Evolutionary conservation across 2,888 invertebrate species (phyloP), one percentile per base, ranked within the genome.

Genomic region (Lepidochrysops patricia): DNA sequence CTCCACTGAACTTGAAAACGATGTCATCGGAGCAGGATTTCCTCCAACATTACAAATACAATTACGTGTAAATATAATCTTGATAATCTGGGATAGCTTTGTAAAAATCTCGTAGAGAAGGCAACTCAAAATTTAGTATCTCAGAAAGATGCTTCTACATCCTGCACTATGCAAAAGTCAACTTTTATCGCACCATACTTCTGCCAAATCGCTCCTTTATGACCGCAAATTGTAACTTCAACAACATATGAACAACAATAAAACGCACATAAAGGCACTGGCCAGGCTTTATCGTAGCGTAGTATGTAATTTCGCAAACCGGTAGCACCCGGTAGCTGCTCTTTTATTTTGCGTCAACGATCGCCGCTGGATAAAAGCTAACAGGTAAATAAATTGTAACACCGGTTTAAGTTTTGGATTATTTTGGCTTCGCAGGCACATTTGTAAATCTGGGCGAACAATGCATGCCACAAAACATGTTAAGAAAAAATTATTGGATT

Each of bases 1-100:
- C 32, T 34, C 25, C 58, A 49, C 13, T 27, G 15, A 43, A 15
- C 15, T 43, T 15, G 15, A 43, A 43, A 43, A 19, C 43, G 13
- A 58, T 61, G 23, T 59, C 52, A 19, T 32, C 50, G 29, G 32
- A 23, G 43, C 25, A 25, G 6, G 26, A 37, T 37, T 37, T 60
- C 48, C 57, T 48, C 4, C n/a, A 37, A 3, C 7, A 43, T 43
- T 43, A 43, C 0, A 15, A 43, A 19, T 9, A n/a, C n/a, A n/a
- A 9, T 43, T 19, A 43, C 9, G 7, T 43, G 9, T 23, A 7
- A 4, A 19, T 7, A 37, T 6, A n/a, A 32, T 6, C n/a, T 15
- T 37, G 6, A 5, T 15, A 13, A 5, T 15, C 2, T 1, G 12
- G 2, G 35, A 15, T 29, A 29, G 29, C 9, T 6, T 29, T 7